Percentiles rank a stretch among this genome's conserved stretches.
Conservation (phyloP, 1,140 invertebrate genomes). For the Ceratoteleas bidentatus region DNA sequence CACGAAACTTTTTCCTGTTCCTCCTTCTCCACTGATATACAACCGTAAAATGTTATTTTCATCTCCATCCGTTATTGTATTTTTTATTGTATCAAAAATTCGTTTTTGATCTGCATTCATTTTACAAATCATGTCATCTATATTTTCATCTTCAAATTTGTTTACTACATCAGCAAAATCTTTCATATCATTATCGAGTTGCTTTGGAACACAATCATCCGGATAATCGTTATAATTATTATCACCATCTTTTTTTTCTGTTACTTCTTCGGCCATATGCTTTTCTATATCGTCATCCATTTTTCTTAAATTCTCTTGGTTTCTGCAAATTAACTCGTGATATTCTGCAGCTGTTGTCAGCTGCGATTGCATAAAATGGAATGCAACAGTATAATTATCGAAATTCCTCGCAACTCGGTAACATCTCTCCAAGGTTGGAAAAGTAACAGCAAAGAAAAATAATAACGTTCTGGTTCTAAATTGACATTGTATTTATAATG, state of each 20-base stretch:
- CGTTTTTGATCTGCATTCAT: constrained; percentile 1
- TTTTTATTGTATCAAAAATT: not conserved
- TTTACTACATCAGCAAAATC: not conserved
- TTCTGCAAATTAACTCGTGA: not conserved
- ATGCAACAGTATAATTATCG: not conserved
- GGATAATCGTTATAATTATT: not conserved
- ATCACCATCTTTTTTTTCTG: not conserved
- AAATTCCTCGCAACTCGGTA: not conserved
- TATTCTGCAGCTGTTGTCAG: not conserved
- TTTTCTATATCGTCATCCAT: not conserved
- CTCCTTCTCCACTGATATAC: constrained; percentile 3
- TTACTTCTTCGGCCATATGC: not conserved
- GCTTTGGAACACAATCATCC: not conserved
- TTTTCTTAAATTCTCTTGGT: not conserved
- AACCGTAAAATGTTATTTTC: not conserved
- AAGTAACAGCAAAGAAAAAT: not conserved
- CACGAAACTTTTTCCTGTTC: constrained; percentile 4
- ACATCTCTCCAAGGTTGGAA: not conserved
- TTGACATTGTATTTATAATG: too few species aligned
- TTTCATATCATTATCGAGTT: not conserved
- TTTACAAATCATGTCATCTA: not conserved
- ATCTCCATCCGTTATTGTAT: not conserved
- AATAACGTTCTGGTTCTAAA: not conserved
- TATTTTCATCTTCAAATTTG: not conserved
- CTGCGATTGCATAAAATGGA: not conserved